These are phyloP conservation scores for Muscicapa comitata DNA, from an alignment of 2,797 vertebrate genomes.

Conservation along the genomic window DNA sequence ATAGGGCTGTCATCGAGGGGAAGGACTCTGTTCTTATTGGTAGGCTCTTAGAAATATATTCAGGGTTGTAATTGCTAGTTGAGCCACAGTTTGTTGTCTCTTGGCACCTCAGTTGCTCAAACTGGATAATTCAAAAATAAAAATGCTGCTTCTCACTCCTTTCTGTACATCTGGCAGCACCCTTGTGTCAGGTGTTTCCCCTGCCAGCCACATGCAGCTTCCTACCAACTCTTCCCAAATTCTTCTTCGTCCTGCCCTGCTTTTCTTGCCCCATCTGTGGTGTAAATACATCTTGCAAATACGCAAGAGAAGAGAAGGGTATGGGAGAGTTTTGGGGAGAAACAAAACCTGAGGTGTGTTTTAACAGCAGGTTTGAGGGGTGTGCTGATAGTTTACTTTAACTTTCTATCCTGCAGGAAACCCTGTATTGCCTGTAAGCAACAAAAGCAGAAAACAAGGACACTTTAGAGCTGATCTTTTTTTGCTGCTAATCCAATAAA, in stretches of 20 bases:
- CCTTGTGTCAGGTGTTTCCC: neutral
- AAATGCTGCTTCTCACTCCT: neutral
- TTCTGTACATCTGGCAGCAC: neutral
- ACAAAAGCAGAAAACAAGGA: neutral
- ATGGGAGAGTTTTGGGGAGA: neutral
- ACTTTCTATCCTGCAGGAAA: neutral
- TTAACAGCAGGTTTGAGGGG: neutral
- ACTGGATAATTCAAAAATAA: neutral
- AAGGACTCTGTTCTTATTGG: neutral
- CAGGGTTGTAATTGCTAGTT: neutral
- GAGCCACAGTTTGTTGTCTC: neutral
- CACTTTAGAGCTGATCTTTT: neutral
- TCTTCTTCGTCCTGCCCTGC: neutral
- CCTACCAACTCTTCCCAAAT: neutral
- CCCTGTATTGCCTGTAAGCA: neutral
- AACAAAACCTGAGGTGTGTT: neutral
- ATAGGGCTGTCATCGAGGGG: fast-evolving
- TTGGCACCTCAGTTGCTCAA: neutral
- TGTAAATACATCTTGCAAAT: neutral
- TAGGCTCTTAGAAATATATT: neutral
- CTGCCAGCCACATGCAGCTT: neutral
- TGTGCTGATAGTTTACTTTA: neutral
- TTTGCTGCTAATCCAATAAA: neutral
- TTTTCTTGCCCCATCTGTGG: neutral
- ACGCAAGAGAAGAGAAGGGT: neutral